Percentiles rank a stretch among this genome's conserved stretches.
These are phyloP conservation scores for Ormyrus pomaceus DNA, from an alignment of 2,888 invertebrate species.

Conservation along the genomic window DNA sequence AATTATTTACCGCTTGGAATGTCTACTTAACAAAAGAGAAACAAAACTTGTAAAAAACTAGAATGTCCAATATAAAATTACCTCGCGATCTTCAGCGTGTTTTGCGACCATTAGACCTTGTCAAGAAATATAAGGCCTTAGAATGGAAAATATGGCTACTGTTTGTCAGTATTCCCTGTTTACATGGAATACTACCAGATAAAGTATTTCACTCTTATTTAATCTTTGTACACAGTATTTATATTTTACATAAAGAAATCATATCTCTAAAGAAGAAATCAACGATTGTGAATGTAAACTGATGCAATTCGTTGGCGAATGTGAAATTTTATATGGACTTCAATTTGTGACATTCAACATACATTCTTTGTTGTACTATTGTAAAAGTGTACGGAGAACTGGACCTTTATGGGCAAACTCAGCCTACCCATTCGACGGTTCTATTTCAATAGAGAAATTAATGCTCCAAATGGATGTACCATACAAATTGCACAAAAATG, in stretches of 20 bases:
- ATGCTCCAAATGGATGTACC: constrained; percentile 16
- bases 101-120: neutral
- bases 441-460: constrained; percentile 19
- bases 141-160: constrained; percentile 52
- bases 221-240: constrained; percentile 33
- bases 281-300: constrained; percentile 15
- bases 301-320: constrained; percentile 23
- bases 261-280: constrained; percentile 36
- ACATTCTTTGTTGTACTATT: constrained; percentile 43
- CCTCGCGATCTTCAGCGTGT: constrained; percentile 7
- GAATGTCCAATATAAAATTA: constrained; percentile 6
- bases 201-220: constrained; percentile 37
- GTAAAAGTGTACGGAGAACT: constrained; percentile 39
- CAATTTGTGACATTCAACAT: constrained; percentile 49
- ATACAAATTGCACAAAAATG: constrained; percentile 16
- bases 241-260: constrained; percentile 29
- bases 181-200: constrained; percentile 44
- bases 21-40: neutral
- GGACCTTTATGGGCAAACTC: constrained; percentile 49
- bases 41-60: neutral
- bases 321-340: constrained; percentile 25
- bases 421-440: constrained; percentile 45
- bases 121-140: constrained; percentile 47
- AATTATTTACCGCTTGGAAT: constrained; percentile 33
- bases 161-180: constrained; percentile 33